A percentile compares a stretch with the other conserved stretches of the same genome.
Conservation (phyloP, 37 sponge, comb jelly and placozoan genomes). For the Diacarnus erythraeanus region DNA sequence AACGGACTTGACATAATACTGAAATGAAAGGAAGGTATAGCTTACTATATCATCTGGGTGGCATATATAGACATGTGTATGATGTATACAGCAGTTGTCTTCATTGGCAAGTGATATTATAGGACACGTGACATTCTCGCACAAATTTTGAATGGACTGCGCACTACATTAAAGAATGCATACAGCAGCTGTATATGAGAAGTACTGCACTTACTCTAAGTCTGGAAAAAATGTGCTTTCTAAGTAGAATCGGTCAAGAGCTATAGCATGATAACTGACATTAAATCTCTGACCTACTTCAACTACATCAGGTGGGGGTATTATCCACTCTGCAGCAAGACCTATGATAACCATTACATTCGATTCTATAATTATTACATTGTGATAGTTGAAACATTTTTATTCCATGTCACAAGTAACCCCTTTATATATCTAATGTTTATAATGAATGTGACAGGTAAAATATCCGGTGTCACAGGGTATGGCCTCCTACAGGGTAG, state of each 20-base stretch:
- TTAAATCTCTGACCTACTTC: slow-evolving; percentile 20
- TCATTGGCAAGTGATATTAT: neutral
- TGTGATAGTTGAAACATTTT: too few species aligned
- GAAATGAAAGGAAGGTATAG: neutral
- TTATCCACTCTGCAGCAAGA: slow-evolving; percentile 31
- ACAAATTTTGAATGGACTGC: slow-evolving; percentile 15
- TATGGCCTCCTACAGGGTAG: too few species aligned
- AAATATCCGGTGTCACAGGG: too few species aligned
- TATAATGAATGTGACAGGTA: too few species aligned
- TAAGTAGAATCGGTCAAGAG: slow-evolving; percentile 19
- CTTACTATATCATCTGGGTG: slow-evolving; percentile 22
- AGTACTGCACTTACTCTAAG: neutral
- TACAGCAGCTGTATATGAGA: neutral
- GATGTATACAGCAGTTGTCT: slow-evolving; percentile 77
- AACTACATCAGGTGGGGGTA: slow-evolving; percentile 18
- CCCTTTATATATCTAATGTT: too few species aligned
- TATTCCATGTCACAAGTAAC: too few species aligned
- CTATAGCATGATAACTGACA: slow-evolving; percentile 28
- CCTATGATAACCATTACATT: slow-evolving; percentile 24
- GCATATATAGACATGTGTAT: slow-evolving; percentile 82
- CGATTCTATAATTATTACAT: neutral
- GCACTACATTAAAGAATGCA: neutral
- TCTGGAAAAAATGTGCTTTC: neutral
- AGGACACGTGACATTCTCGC: slow-evolving; percentile 14
- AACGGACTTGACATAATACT: neutral